Evolutionary conservation across 2,888 invertebrate genomes (phyloP).

Genomic region (Anagyrus pseudococci): DNA sequence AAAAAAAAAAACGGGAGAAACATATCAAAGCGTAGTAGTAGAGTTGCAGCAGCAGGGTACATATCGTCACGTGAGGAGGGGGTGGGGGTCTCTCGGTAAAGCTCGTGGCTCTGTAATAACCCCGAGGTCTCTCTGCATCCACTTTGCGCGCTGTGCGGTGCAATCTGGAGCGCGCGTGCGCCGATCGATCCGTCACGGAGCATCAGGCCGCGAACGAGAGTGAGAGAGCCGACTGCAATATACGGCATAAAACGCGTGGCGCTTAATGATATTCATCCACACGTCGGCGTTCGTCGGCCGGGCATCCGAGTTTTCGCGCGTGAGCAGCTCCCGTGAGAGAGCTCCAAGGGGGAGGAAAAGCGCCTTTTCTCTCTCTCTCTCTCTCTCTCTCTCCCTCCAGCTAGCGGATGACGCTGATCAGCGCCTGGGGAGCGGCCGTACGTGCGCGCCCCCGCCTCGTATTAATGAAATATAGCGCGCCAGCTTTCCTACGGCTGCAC

Average conservation of each 20-base stretch:
- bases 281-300: not conserved
- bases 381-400: conserved; percentile 31
- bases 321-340: conserved; percentile 39
- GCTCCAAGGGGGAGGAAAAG: conserved; percentile 23
- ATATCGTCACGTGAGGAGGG: no score
- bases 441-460: conserved; percentile 1
- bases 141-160: no score
- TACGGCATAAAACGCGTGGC: conserved; percentile 49
- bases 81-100: no score
- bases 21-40: no score
- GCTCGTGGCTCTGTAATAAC: no score
- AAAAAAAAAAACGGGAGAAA: no score
- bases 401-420: conserved; percentile 41
- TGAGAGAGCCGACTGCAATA: no score
- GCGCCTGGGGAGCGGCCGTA: conserved; percentile 1
- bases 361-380: no score
- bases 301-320: conserved; percentile 2
- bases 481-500: not conserved
- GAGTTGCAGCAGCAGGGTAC: no score
- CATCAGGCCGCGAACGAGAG: conserved; percentile 47
- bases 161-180: not conserved
- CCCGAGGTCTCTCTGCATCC: no score
- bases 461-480: conserved; percentile 26
- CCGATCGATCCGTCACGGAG: conserved; percentile 53
- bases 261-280: conserved; percentile 55